Evolutionary conservation across 2,797 vertebrate genomes (phyloP), one percentile per base, ranked within the genome.

Genomic region (Tolypeutes matacus): DNA sequence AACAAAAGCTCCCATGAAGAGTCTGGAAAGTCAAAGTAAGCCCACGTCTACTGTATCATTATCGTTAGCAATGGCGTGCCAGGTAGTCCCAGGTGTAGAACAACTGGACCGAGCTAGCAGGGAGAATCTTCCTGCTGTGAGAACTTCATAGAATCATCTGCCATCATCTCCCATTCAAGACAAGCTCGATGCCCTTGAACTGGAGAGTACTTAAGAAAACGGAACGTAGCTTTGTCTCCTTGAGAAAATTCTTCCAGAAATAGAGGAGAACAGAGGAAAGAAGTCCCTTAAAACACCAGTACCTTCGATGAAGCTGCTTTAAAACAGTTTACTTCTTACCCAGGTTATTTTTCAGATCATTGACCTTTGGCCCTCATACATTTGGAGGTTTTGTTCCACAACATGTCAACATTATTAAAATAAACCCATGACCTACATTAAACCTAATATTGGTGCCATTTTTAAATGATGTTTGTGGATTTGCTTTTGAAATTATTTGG

Each of bases 211-310:
- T 89, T 86, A 92, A 93, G 65, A 91, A 92, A 36, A 95, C 90
- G 64, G 46, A 46, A 69, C 23, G 20, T 51, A 69, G 51, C 60
- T 78, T 87, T 86, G 42, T 81, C 51, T 84, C 93, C 93, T 91
- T 70, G 78, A 93, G 76, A 89, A 72, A 93, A 89, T 92, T 93
- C 94, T 92, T 94, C 75, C 77, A 73, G 86, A 95, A 96, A 89
- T 69, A 73, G 31, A n/a, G 67, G 49, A 53, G 82, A 53, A 17
- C 64, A 70, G 46, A 53, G 51, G 51, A 69, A 85, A 85, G 49
- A 51, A 67, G 18, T 73, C 17, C 20, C 78, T 84, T 91, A 81
- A 92, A 91, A 76, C 42, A 85, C 72, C 15, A 64, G 12, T 69
- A 25, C 15, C 65, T 91, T 86, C 83, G n/a, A 34, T 65, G 64